Evolutionary conservation across 2,888 invertebrate genomes (phyloP).

Genomic region (Petrolisthes manimaculis): DNA sequence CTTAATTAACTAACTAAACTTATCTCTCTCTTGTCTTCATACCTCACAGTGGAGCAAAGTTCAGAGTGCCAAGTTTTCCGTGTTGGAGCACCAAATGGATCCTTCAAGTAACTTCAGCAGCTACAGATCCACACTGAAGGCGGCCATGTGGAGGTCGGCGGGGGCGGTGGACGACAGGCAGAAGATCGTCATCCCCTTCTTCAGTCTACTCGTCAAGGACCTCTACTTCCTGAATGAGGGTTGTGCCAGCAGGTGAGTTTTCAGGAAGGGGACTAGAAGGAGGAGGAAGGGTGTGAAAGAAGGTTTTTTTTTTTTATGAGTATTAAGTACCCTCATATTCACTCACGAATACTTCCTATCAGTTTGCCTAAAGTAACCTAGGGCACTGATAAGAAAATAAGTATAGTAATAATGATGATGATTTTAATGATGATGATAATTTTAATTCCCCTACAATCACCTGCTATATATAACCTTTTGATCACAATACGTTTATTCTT

Average conservation of each 20-base stretch:
- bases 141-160: constrained; percentile 85
- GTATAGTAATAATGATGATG: no score
- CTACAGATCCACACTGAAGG: constrained; percentile 86
- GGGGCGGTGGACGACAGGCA: constrained; percentile 82
- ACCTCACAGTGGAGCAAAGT: constrained; percentile 85
- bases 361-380: no score
- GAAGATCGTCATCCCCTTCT: constrained; percentile 90
- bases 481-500: no score
- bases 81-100: constrained; percentile 90
- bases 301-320: no score
- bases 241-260: constrained; percentile 80
- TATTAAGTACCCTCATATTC: not conserved
- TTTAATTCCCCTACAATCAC: no score
- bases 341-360: no score
- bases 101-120: constrained; percentile 89
- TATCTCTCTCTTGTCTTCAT: constrained; percentile 15
- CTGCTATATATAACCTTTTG: no score
- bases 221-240: constrained; percentile 89
- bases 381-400: no score
- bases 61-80: constrained; percentile 85
- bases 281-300: not conserved
- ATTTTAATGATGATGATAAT: no score
- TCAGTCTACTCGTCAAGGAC: constrained; percentile 89
- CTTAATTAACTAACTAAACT: no score
- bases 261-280: not conserved